Evolutionary conservation across 2,113 vertebrate species (phyloP).

Genomic region (Pangasianodon gigas): DNA sequence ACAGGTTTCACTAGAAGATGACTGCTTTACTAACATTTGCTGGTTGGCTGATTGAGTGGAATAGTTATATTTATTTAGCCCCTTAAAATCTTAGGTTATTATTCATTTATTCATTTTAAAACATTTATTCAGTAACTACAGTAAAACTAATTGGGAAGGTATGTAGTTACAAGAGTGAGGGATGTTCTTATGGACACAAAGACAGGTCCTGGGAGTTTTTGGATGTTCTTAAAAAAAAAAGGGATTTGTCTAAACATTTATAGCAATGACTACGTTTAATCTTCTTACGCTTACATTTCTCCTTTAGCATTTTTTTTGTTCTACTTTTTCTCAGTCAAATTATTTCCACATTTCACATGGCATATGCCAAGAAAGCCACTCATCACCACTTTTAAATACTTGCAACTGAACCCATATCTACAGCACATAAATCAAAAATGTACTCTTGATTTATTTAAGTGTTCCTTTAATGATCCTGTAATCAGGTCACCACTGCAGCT

Average conservation of each 20-base stretch:
- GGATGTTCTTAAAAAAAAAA: background rate
- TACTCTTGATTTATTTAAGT: background rate
- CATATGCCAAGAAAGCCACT: background rate
- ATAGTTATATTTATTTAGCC: background rate
- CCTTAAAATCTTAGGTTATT: background rate
- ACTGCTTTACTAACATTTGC: background rate
- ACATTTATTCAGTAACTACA: background rate
- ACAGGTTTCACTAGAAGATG: background rate
- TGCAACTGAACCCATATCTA: background rate
- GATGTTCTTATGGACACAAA: background rate
- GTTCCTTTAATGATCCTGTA: background rate
- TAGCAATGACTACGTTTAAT: background rate
- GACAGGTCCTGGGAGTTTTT: background rate
- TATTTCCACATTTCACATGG: background rate
- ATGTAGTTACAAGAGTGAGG: background rate
- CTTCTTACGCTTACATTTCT: background rate
- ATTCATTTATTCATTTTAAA: background rate
- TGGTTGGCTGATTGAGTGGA: background rate
- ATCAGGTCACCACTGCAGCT: conserved; percentile 2
- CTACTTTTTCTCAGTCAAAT: background rate
- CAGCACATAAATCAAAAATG: background rate
- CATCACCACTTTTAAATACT: background rate
- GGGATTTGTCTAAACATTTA: background rate
- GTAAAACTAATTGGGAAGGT: background rate
- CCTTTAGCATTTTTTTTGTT: background rate